Evolutionary conservation across 2,113 vertebrate genomes (phyloP).

Genomic region (Lontra canadensis): DNA sequence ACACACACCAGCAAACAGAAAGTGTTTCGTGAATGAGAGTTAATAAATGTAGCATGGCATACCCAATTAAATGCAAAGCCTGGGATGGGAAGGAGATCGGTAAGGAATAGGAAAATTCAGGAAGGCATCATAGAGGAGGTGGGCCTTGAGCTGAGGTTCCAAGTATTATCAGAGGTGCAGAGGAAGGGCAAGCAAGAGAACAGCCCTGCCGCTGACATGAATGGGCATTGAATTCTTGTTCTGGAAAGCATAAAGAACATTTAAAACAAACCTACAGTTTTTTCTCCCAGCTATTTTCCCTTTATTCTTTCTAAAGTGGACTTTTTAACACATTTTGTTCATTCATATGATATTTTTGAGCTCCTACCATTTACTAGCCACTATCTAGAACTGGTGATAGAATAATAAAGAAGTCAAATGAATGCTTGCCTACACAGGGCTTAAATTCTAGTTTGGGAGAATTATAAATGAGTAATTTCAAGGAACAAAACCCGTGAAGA

Average conservation of each 20-base stretch:
- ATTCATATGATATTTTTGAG: not conserved
- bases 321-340: not conserved
- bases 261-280: not conserved
- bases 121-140: not conserved
- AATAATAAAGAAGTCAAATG: not conserved
- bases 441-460: not conserved
- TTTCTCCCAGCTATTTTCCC: not conserved
- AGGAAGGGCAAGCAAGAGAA: not conserved
- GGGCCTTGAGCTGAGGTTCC: not conserved
- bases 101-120: not conserved
- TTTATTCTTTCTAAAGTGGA: not conserved
- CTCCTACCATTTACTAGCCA: too few relatives aligned
- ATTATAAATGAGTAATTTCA: not conserved
- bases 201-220: not conserved
- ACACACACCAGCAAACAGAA: not conserved
- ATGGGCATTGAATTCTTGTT: not conserved
- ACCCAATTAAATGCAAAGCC: not conserved
- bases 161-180: not conserved
- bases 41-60: not conserved
- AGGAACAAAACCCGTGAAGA: not conserved
- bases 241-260: conserved; percentile 10
- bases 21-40: not conserved
- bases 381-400: not conserved
- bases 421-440: not conserved
- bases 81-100: not conserved